Evolutionary conservation across 2,113 vertebrate genomes (phyloP), one percentile per base, ranked within the genome.

Genomic region (Thunnus thynnus): DNA sequence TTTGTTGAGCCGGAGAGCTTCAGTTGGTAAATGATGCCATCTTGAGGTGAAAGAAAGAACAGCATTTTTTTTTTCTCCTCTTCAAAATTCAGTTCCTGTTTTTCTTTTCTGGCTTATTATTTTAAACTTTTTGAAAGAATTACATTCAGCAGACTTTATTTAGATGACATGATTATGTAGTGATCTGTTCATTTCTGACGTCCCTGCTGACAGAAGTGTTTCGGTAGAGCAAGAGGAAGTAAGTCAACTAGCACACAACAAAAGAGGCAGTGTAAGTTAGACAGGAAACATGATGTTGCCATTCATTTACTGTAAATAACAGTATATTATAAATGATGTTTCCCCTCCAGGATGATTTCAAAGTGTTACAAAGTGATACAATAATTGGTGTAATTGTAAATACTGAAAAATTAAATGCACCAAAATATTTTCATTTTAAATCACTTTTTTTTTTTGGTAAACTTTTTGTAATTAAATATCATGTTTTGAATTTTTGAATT

Each of bases 31-130:
- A 85, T 25, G 44, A 0, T 56, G 78, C 72, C 91, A 89, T 78
- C 91, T 88, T 54, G 82, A 90, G 92, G 87, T 70, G 0, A 65
- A 61, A n/a, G 2, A 30, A 1, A 22, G 3, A 32, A 9, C 30
- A 55, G 36, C 16, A 41, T 41, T 8, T 57, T 61, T 44, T 22
- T 10, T 18, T 32, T 25, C 7, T 12, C 3, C 9, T 17, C 6
- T 50, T 0, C 36, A 30, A 58, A 10, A 11, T 60, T 11, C 3
- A 51, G 9, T 22, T 17, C 8, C 18, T 72, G 1, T 2, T 76
- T 55, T 55, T 17, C 8, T 54, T 50, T 13, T 3, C 16, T 17
- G 27, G 17, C 4, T 18, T 17, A 0, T 60, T 36, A 17, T 52
- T 48, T 44, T 44, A 50, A 16, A 44, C 1, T 41, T 2, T 17